Base-by-base conservation (phyloP, 2,113 vertebrate genomes). In the Leucoraja erinaceus region DNA sequence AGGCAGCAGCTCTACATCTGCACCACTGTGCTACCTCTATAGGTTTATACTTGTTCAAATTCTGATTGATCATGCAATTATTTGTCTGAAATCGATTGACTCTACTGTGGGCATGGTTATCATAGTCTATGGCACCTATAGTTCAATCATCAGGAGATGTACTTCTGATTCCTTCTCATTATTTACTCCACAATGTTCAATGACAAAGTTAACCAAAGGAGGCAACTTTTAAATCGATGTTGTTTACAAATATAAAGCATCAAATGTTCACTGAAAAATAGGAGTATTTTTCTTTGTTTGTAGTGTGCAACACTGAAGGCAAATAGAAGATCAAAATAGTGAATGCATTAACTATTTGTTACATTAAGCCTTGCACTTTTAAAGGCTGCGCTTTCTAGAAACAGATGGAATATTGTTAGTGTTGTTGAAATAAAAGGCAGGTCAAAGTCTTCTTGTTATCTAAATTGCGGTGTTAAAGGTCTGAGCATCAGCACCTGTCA, bases 401-500 rank as follows among this genome's bases (percentile, higher is more conserved):
- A 86, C 90, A 93, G 93, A 54, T 91, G 61, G 83, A 91, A 59
- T 93, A 93, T 68, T 56, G 90, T 93, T 77, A 11, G 90, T 91
- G 88, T 93, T 90, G 59, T 68, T 20, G 6, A 47, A 91, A 91
- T 75, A 93, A 93, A 94, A 95, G 94, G 96, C 93, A 96, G 96
- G 95, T 96, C 95, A 93, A 94, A 94, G 95, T 93, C 94, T 95
- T 96, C 95, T 96, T 96, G 95, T 96, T 96, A 96, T 95, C 94
- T 95, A 95, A 96, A 97, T 93, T 95, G 94, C 95, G 95, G 94
- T 93, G 94, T 94, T 94, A 96, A 95, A 95, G 94, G 93, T 93
- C 94, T 94, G 94, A 95, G 93, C 94, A 95, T 96, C 95, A 96
- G 95, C 83, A 66, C 94, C 94, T 96, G 96, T 97, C 96, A 96